phyloP scores from a whole-genome alignment of 2,113 vertebrate genomes.

The Pseudonaja textilis region DNA sequence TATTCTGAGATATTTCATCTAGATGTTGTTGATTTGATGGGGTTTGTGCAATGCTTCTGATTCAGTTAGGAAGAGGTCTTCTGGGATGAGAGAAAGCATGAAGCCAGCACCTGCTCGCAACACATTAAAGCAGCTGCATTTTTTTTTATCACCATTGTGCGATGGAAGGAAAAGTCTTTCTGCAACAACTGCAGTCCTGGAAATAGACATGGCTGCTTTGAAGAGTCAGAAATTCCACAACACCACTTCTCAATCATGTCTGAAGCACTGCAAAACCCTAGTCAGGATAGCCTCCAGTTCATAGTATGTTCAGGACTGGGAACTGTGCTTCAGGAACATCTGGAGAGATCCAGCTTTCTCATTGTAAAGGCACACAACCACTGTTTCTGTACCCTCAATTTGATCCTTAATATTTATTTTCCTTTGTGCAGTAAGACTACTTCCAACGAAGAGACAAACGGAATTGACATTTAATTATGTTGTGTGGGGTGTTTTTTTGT shows the following conservation, averaged over 20 bases:
- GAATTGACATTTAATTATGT: not conserved
- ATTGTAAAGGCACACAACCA: not conserved
- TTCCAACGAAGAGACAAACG: not conserved
- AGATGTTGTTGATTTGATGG: not conserved
- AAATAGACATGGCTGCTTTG: not conserved
- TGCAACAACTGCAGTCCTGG: not conserved
- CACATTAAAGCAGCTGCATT: not conserved
- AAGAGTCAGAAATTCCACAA: not conserved
- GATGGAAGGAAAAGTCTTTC: not conserved
- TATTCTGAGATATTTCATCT: not conserved
- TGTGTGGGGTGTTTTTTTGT: not conserved
- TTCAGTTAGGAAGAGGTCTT: not conserved
- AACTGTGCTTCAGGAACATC: not conserved
- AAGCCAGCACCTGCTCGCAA: not conserved
- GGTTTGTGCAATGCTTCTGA: not conserved
- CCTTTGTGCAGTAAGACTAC: not conserved
- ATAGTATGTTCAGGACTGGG: not conserved
- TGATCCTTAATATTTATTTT: not conserved
- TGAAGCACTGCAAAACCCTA: not conserved
- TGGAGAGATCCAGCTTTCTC: not conserved
- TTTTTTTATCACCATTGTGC: not conserved
- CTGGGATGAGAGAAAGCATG: not conserved
- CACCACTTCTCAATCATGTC: not conserved
- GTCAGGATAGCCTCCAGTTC: not conserved
- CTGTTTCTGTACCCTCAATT: not conserved